phyloP scores from a whole-genome alignment of 2,888 invertebrate genomes.

The Idaea dimidiata region DNA sequence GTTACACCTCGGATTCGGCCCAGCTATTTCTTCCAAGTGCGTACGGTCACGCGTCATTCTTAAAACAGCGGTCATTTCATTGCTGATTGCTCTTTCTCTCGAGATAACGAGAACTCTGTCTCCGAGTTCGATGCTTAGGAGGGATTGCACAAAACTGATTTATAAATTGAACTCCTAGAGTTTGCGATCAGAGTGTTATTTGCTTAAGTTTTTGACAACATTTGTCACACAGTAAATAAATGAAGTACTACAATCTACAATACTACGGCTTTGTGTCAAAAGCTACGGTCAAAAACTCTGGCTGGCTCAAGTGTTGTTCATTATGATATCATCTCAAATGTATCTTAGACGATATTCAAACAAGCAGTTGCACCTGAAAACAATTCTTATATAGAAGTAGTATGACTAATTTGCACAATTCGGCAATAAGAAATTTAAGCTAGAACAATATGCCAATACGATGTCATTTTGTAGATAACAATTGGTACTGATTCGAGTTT shows the following conservation, averaged over 20 bases:
- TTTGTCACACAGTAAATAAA: too few species aligned
- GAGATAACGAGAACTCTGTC: not conserved
- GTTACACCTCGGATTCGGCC: conserved; percentile 20
- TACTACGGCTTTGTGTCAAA: too few species aligned
- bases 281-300: too few species aligned
- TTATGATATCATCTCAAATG: not conserved
- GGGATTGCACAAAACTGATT: not conserved
- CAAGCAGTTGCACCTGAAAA: too few species aligned
- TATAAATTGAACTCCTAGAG: not conserved
- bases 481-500: not conserved
- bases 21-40: not conserved
- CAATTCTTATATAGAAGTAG: not conserved
- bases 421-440: not conserved
- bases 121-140: not conserved
- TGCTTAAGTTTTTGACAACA: too few species aligned
- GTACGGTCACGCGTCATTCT: conserved; percentile 6
- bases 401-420: not conserved
- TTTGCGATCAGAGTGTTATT: too few species aligned
- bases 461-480: not conserved
- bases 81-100: not conserved
- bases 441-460: not conserved
- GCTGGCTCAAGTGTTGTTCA: too few species aligned
- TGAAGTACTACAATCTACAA: too few species aligned
- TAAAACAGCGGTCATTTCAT: conserved; percentile 19
- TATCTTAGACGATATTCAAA: not conserved